Percentiles rank a stretch among this genome's conserved stretches.
Evolutionary conservation across 2,797 vertebrate species (phyloP).

Genomic region (Brotula barbata): DNA sequence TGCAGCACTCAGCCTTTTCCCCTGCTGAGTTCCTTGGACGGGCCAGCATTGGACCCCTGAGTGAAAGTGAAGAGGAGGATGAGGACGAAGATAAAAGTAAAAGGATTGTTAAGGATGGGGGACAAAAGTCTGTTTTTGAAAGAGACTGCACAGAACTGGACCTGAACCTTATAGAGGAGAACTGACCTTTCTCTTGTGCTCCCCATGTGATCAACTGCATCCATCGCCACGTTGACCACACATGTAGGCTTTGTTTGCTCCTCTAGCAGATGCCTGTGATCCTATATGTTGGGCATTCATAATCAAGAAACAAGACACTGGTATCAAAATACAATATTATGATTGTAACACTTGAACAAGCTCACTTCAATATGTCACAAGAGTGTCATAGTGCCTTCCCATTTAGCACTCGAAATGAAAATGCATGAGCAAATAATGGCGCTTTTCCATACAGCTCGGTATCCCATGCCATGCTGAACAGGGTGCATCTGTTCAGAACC

Average conservation of each 20-base stretch:
- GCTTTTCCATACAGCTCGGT: background rate
- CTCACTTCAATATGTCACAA: constrained; percentile 41
- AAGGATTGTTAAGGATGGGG: constrained; percentile 59
- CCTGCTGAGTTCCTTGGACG: constrained; percentile 78
- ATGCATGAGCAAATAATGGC: constrained; percentile 49
- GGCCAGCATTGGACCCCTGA: constrained; percentile 82
- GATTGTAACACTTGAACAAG: constrained; percentile 51
- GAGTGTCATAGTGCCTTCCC: constrained; percentile 51
- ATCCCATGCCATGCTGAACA: background rate
- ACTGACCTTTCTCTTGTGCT: constrained; percentile 75
- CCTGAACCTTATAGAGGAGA: constrained; percentile 93
- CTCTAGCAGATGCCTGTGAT: constrained; percentile 67
- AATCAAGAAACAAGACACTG: constrained; percentile 55
- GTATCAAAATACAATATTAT: constrained; percentile 54
- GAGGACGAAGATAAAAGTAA: constrained; percentile 79
- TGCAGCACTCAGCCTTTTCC: constrained; percentile 71
- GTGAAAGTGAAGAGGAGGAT: constrained; percentile 85
- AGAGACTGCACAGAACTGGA: constrained; percentile 93
- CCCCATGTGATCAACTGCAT: constrained; percentile 46
- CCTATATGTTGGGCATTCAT: constrained; percentile 49
- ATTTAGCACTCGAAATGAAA: constrained; percentile 46
- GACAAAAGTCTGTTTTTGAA: constrained; percentile 85
- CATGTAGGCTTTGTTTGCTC: constrained; percentile 47
- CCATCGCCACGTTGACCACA: constrained; percentile 64
- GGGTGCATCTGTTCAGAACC: background rate